A percentile compares a stretch with the other conserved stretches of the same genome.
Conservation (phyloP, 2,888 invertebrate species). For the Panopea generosa region DNA sequence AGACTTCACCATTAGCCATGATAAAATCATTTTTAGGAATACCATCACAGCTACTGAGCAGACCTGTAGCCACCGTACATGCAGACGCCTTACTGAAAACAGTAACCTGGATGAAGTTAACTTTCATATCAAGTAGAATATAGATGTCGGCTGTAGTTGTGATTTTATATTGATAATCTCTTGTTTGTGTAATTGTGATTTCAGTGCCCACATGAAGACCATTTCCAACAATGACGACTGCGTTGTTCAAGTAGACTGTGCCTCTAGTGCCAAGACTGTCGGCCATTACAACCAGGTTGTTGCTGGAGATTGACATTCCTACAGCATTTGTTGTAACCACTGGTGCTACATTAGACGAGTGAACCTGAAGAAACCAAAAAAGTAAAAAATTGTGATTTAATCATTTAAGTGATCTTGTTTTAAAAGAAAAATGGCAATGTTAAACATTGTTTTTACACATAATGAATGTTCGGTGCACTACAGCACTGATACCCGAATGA, state of each 20-base stretch:
- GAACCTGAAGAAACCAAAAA: slow-evolving; percentile 30
- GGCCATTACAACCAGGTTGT: slow-evolving; percentile 52
- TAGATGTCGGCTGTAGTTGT: slow-evolving; percentile 35
- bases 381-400: not conserved
- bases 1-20: slow-evolving; percentile 43
- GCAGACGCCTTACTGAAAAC: slow-evolving; percentile 32
- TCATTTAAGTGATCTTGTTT: no score
- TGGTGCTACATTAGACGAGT: slow-evolving; percentile 44
- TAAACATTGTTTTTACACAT: not conserved
- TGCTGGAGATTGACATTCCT: slow-evolving; percentile 37
- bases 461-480: not conserved
- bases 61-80: slow-evolving; percentile 56
- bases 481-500: no score
- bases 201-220: slow-evolving; percentile 32
- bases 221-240: slow-evolving; percentile 39
- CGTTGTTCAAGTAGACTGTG: slow-evolving; percentile 51
- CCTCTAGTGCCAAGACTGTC: slow-evolving; percentile 29
- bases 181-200: slow-evolving; percentile 30
- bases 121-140: slow-evolving; percentile 56
- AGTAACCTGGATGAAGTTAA: slow-evolving; percentile 46
- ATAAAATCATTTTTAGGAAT: slow-evolving; percentile 62
- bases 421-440: no score
- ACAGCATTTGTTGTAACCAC: slow-evolving; percentile 54
- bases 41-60: slow-evolving; percentile 65
- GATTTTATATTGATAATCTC: slow-evolving; percentile 51